Base-by-base conservation (phyloP, 2,113 vertebrate genomes). In the Etia nguti region DNA sequence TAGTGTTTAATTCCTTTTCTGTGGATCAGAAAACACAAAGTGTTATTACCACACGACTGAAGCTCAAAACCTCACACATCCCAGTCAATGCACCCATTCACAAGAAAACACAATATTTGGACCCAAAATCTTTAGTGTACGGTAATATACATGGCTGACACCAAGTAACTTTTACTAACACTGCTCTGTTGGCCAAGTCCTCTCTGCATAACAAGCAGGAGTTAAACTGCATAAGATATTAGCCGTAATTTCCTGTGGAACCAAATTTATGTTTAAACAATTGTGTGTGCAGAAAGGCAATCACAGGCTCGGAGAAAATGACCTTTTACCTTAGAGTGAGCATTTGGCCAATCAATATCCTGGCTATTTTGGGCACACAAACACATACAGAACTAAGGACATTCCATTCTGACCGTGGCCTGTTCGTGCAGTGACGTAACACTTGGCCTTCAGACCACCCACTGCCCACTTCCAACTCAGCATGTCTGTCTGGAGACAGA, bases 1-100 rank as follows among this genome's bases (percentile, higher is more conserved):
- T 99, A 86, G 98, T 99, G 96, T 98, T 98, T 95, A 99, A 95
- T 94, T 99, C 98, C 92, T 98, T 97, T 96, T 99, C 98, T 99
- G 95, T 86, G 90, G 90, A 82, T 75, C 20, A 90, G 29, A 94
- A 2, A 84, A 83, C 2, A 89, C 13, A 62, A 0, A n/a, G 10
- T 38, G 57, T 92, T 80, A 90, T 5, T 80, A 12, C 6, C 20
- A 79, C 5, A 73, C 1, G 16, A 5, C 22, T 16, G 2, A 65
- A 70, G 2, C 8, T 36, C n/a, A 65, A 16, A 36, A 22, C 8
- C 11, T n/a, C 26, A 73, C 10, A 24, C 8, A 31, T 18, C 31
- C 38, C 20, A 48, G 1, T 52, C 57, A 62, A 31, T 22, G 46
- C 31, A 60, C 9, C 43, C n/a, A 18, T 36, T 59, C 4, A 59